Percentiles rank a stretch among this genome's conserved stretches.
Conservation (phyloP, 2,113 vertebrate species). For the Ageneiosus marmoratus region DNA sequence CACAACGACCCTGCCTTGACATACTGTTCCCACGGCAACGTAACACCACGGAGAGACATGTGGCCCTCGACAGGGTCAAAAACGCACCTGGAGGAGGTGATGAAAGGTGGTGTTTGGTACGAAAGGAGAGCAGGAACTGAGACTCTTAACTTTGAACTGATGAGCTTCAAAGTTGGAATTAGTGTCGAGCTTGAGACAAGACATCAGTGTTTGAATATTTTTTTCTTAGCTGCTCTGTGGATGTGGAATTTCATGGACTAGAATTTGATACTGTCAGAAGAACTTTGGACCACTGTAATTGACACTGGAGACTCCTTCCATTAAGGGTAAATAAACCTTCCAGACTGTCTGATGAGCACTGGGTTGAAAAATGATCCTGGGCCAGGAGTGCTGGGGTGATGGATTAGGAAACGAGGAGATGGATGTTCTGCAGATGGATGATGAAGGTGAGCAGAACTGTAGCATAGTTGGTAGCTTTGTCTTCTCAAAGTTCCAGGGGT, state of each 20-base stretch:
- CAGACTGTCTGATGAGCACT: no score
- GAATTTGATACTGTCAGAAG: background rate
- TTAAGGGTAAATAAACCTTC: background rate
- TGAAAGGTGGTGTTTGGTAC: constrained; percentile 37
- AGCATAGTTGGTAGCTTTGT: no score
- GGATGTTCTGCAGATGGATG: no score
- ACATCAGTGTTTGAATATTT: background rate
- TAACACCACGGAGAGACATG: constrained; percentile 38
- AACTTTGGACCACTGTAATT: background rate
- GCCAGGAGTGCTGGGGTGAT: no score
- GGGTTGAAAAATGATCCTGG: no score
- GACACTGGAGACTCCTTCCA: background rate
- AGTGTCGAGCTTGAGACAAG: background rate
- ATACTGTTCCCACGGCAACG: constrained; percentile 51
- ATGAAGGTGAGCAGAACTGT: no score
- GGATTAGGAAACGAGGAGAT: no score
- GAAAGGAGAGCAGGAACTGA: constrained; percentile 24
- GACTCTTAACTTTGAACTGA: background rate
- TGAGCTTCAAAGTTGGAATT: background rate
- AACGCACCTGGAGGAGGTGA: constrained; percentile 48
- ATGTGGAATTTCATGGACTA: background rate
- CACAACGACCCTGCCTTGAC: constrained; percentile 3
- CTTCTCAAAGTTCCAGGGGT: no score
- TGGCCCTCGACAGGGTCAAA: constrained; percentile 35
- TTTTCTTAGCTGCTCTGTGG: background rate